Conservation (phyloP, 2,888 invertebrate species). For the Liposcelis brunnea region DNA sequence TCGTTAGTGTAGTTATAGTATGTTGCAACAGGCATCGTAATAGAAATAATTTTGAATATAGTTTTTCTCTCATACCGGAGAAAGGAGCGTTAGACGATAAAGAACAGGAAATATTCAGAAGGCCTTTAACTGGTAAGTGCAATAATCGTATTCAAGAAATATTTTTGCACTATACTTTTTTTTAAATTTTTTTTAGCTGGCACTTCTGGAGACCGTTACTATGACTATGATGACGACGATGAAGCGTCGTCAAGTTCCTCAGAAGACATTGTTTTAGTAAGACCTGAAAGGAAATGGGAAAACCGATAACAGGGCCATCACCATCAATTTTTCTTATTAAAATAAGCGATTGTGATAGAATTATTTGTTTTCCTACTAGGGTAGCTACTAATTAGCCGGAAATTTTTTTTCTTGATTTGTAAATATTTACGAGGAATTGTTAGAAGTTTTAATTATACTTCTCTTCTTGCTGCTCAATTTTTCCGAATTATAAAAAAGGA, state of each 20-base stretch:
- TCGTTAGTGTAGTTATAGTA: slow-evolving; percentile 2
- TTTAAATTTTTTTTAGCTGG: not conserved
- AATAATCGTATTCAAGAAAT: not conserved
- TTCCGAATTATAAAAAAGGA: too few species aligned
- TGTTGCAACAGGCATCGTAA: slow-evolving; percentile 7
- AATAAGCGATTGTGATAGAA: too few species aligned
- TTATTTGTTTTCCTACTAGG: too few species aligned
- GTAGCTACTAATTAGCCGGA: too few species aligned
- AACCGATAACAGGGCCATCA: too few species aligned
- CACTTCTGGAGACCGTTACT: slow-evolving; percentile 15
- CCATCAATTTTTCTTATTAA: too few species aligned
- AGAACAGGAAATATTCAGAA: slow-evolving; percentile 31
- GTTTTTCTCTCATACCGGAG: slow-evolving; percentile 40
- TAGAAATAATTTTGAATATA: slow-evolving; percentile 26
- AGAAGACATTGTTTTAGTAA: slow-evolving; percentile 13
- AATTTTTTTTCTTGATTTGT: too few species aligned
- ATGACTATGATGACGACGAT: slow-evolving; percentile 18
- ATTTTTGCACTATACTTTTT: not conserved
- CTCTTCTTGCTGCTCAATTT: too few species aligned
- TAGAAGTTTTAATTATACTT: too few species aligned
- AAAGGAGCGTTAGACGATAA: slow-evolving; percentile 31
- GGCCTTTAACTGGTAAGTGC: slow-evolving; percentile 23
- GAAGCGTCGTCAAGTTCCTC: slow-evolving; percentile 15
- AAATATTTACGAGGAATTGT: too few species aligned
- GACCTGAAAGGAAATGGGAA: not conserved